A percentile compares a stretch with the other conserved stretches of the same genome.
Conservation (phyloP, 2,888 invertebrate genomes). For the Cremastinae sp. region DNA sequence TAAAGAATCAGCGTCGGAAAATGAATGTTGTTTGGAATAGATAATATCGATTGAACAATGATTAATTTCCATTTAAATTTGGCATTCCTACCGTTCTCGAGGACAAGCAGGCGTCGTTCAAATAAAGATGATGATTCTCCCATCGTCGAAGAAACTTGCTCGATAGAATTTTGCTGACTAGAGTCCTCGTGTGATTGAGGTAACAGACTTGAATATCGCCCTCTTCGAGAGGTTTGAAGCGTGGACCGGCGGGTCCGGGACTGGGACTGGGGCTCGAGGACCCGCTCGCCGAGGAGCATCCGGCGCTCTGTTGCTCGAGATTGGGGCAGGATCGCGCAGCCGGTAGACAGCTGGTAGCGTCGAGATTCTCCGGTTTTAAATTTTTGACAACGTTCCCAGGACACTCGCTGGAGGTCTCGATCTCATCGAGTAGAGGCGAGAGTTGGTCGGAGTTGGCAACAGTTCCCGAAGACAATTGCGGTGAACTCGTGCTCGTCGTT, state of each 20-base stretch:
- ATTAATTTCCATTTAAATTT: too few relatives aligned
- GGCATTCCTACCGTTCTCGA: conserved; percentile 86
- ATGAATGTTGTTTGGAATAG: too few relatives aligned
- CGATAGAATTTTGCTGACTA: conserved; percentile 89
- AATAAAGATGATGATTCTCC: conserved; percentile 88
- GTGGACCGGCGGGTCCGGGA: conserved; percentile 81
- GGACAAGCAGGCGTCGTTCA: conserved; percentile 85
- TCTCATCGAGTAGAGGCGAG: conserved; percentile 52
- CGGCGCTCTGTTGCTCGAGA: conserved; percentile 82
- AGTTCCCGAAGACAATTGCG: conserved; percentile 72
- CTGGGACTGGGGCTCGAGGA: conserved; percentile 79
- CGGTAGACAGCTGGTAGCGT: conserved; percentile 77
- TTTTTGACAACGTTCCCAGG: conserved; percentile 47
- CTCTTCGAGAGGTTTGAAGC: conserved; percentile 87
- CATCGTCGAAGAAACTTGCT: conserved; percentile 89
- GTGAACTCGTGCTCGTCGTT: conserved; percentile 78
- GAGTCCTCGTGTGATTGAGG: conserved; percentile 88
- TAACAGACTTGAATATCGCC: conserved; percentile 88
- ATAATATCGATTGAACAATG: too few relatives aligned
- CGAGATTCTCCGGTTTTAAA: conserved; percentile 70
- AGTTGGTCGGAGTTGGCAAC: conserved; percentile 43
- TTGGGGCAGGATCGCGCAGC: conserved; percentile 80
- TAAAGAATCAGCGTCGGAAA: too few relatives aligned
- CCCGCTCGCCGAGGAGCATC: conserved; percentile 81
- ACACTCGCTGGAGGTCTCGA: conserved; percentile 44